Evolutionary conservation across 2,797 vertebrate species (phyloP), one percentile per base, ranked within the genome.

Genomic region (Lophotriccus pileatus): DNA sequence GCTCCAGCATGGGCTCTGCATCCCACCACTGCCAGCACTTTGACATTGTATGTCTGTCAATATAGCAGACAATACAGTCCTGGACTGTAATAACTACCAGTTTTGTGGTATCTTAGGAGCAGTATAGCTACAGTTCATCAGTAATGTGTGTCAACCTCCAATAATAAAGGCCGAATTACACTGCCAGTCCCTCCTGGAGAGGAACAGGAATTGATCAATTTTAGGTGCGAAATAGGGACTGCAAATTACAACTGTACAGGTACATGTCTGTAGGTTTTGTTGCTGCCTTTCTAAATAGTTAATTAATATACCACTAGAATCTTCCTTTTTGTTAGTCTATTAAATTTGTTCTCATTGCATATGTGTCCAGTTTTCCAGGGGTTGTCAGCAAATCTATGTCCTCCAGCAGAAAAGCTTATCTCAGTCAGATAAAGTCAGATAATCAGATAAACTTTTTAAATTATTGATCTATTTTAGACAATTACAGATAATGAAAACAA

Each of bases 201-300:
- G 27, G 30, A 87, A n/a, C 3, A 66, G 28, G 15, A 55, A 11
- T 14, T 77, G 46, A 44, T 62, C 0, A 0, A 5, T 50, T 84
- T 74, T 0, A 0, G 2, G 4, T 47, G 8, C 4, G 2, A 28
- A 7, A 21, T 3, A 87, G 3, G 13, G 28, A 43, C 32, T 41
- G 8, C 43, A 67, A 72, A 32, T 60, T 64, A 56, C 7, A 64
- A 8, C 15, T 43, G 6, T 30, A 16, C 7, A 59, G 52, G 23
- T 73, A 50, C 17, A 34, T 21, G 11, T 74, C 23, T 43, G 5
- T 52, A 43, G 20, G 11, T 67, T 74, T 72, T 52, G 20, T 60
- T 80, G 47, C 14, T 63, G 12, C 32, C 12, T 66, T 22, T 52
- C 49, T 88, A 46, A 81, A 68, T 43, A 52, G 3, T 52, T 91